Conservation (phyloP, 2,888 invertebrate genomes). For the Apodemia zela region DNA sequence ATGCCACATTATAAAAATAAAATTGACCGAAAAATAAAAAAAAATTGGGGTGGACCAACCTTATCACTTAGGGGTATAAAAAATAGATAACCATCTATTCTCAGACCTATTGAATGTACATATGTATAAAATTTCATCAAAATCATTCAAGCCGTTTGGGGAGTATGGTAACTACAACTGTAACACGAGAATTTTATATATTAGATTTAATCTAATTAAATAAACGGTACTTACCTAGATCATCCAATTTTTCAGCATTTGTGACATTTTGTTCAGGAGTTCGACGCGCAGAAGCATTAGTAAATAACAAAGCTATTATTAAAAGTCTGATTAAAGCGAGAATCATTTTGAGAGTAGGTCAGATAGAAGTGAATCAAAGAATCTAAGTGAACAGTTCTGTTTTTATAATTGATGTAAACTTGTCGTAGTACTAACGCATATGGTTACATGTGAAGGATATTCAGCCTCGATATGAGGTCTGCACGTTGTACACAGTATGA, state of each 20-base stretch:
- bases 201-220: no score
- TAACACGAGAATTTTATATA: no score
- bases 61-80: no score
- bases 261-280: conserved; percentile 40
- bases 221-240: conserved; percentile 33
- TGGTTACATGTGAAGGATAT: conserved; percentile 55
- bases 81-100: no score
- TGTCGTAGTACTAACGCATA: conserved; percentile 33
- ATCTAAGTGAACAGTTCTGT: conserved; percentile 42
- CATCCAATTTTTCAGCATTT: conserved; percentile 37
- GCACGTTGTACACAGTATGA: conserved; percentile 28
- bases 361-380: conserved; percentile 47
- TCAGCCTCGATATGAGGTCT: conserved; percentile 43
- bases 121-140: no score
- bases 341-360: conserved; percentile 42
- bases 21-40: no score
- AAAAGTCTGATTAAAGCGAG: conserved; percentile 40
- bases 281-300: conserved; percentile 41
- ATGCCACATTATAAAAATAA: no score
- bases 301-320: conserved; percentile 38
- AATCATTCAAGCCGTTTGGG: no score
- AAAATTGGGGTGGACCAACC: no score
- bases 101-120: no score
- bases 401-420: conserved; percentile 60
- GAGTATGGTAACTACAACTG: no score